A percentile compares a stretch with the other conserved stretches of the same genome.
These are phyloP conservation scores for Canis aureus DNA, from an alignment of 2,113 vertebrate species.

Conservation along the genomic window DNA sequence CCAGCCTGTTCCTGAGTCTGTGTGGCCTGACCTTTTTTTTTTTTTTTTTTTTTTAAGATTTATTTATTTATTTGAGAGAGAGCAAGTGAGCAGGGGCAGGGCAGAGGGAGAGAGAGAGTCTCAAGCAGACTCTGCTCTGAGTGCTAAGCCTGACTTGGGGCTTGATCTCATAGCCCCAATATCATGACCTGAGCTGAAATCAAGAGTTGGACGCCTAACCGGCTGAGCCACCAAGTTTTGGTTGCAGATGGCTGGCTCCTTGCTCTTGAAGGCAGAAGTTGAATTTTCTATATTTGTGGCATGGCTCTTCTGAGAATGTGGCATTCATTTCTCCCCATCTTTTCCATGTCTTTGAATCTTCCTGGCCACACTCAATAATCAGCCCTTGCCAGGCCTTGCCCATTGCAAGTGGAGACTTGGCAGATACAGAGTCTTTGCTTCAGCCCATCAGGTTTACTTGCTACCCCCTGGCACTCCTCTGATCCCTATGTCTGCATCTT, in stretches of 20 bases:
- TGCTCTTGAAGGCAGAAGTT: background rate
- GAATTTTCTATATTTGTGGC: background rate
- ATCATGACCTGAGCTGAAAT: background rate
- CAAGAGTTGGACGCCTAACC: background rate
- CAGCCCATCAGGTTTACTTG: background rate
- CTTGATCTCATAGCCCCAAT: background rate
- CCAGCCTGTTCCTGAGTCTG: background rate
- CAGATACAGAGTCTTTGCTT: background rate
- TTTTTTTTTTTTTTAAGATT: background rate
- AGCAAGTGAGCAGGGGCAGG: background rate
- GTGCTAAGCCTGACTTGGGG: background rate
- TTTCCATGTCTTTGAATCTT: background rate
- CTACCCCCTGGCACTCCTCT: background rate
- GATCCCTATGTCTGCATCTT: background rate
- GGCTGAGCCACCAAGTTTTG: background rate
- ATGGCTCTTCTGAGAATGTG: background rate
- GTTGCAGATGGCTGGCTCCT: background rate
- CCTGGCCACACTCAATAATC: background rate
- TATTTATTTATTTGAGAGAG: background rate
- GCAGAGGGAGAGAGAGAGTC: background rate
- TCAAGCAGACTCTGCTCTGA: background rate
- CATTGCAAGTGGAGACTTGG: background rate
- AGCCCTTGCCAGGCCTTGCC: background rate
- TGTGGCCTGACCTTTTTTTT: background rate
- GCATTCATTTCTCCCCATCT: background rate